These are phyloP conservation scores for Phylloscopus trochilus DNA, from an alignment of 2,113 vertebrate species.

Conservation along the genomic window DNA sequence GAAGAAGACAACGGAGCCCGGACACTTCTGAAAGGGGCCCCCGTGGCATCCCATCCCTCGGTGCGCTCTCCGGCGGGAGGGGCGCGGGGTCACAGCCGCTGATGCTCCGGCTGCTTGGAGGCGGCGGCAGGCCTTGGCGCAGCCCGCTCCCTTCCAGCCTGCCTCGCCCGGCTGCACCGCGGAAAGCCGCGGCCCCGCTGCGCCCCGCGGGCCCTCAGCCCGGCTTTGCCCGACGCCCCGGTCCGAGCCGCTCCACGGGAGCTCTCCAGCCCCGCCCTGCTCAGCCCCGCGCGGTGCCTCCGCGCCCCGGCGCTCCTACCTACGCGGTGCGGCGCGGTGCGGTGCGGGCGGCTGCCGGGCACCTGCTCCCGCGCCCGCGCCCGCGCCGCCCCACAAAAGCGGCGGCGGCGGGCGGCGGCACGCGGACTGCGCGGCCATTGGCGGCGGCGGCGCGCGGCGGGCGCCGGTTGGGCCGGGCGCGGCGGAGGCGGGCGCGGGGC, in stretches of 20 bases:
- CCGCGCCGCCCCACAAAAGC: too few relatives aligned
- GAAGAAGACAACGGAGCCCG: not conserved
- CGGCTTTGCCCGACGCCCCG: not conserved
- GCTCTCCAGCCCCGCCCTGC: not conserved
- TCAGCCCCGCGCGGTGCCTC: not conserved
- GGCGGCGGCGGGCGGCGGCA: too few relatives aligned
- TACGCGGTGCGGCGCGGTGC: not conserved
- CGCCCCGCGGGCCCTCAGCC: not conserved
- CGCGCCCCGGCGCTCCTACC: not conserved
- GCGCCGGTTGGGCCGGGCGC: too few relatives aligned
- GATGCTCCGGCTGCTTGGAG: not conserved
- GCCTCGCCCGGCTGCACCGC: not conserved
- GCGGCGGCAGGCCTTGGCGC: not conserved
- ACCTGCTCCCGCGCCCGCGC: constrained; percentile 43
- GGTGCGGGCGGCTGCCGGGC: not conserved
- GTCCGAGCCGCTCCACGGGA: not conserved
- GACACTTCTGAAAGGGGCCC: not conserved
- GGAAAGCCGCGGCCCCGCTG: not conserved
- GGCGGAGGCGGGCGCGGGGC: too few relatives aligned
- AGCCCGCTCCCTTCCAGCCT: not conserved
- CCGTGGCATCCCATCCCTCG: not conserved
- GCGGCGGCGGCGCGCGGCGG: too few relatives aligned
- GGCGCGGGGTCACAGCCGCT: not conserved
- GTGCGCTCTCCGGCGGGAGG: not conserved
- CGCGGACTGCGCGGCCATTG: too few relatives aligned